Conservation (phyloP, 2,888 invertebrate species). For the Trilocha varians region DNA sequence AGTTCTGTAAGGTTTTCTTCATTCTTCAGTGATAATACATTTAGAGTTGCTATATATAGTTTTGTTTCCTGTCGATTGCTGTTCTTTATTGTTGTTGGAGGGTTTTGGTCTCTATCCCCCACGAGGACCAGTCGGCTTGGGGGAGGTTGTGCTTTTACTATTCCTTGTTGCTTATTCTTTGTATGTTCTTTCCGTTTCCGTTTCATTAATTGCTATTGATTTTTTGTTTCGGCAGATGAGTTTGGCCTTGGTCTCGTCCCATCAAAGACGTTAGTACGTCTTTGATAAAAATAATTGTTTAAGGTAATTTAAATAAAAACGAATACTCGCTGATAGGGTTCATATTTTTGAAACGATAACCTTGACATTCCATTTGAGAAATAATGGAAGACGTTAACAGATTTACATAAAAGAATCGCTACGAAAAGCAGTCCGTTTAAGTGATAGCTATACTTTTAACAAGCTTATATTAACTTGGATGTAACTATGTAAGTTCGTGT, state of each 20-base stretch:
- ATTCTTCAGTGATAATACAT: slow-evolving; percentile 12
- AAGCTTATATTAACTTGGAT: no score
- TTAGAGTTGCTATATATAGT: slow-evolving; percentile 12
- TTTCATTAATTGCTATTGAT: slow-evolving; percentile 1
- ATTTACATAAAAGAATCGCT: no score
- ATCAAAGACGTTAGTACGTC: slow-evolving; percentile 9
- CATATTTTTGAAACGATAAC: no score
- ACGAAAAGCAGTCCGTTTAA: no score
- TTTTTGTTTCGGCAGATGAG: background rate
- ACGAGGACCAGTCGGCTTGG: slow-evolving; percentile 19
- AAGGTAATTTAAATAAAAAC: no score
- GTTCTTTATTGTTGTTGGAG: slow-evolving; percentile 11
- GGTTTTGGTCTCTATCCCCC: slow-evolving; percentile 15
- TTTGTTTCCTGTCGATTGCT: slow-evolving; percentile 8
- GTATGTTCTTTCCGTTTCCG: slow-evolving; percentile 3
- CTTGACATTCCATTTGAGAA: no score
- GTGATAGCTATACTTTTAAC: no score
- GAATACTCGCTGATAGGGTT: no score
- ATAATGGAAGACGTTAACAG: no score
- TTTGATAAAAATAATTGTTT: slow-evolving; percentile 8
- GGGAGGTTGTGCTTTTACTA: slow-evolving; percentile 11
- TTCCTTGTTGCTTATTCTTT: slow-evolving; percentile 3
- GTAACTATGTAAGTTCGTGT: no score
- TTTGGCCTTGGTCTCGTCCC: slow-evolving; percentile 5
- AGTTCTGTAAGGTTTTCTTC: slow-evolving; percentile 16